These are phyloP conservation scores for Drosophila erecta DNA, from an alignment of 1,140 invertebrate genomes.

Conservation along the genomic window DNA sequence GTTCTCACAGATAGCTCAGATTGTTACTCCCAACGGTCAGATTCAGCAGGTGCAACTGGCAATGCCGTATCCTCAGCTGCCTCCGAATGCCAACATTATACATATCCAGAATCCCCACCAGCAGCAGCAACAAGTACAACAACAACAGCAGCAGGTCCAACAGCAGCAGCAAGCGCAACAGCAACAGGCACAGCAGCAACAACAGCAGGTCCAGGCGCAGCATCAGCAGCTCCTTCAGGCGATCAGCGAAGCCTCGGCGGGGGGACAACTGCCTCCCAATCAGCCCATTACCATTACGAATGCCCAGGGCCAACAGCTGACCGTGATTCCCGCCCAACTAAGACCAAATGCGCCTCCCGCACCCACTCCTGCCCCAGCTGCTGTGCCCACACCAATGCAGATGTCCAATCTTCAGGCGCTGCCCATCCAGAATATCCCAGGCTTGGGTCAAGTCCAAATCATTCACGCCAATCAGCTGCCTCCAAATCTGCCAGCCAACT, in stretches of 20 bases:
- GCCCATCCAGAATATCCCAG: slow-evolving; percentile 90
- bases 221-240: slow-evolving; percentile 77
- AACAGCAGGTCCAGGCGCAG: slow-evolving; percentile 61
- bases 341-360: slow-evolving; percentile 83
- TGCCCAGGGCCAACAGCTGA: slow-evolving; percentile 89
- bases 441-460: slow-evolving; percentile 91
- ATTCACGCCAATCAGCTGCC: slow-evolving; percentile 80
- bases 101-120: slow-evolving; percentile 81
- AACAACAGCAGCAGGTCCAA: slow-evolving; percentile 77
- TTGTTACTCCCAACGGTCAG: slow-evolving; percentile 94
- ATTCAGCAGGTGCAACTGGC: slow-evolving; percentile 93
- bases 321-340: slow-evolving; percentile 89
- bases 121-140: slow-evolving; percentile 77
- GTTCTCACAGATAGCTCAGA: slow-evolving; percentile 91
- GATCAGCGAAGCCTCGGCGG: slow-evolving; percentile 71
- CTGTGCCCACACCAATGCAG: slow-evolving; percentile 60
- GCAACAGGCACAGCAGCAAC: slow-evolving; percentile 54
- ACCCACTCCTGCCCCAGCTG: slow-evolving; percentile 72
- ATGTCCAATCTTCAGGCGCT: slow-evolving; percentile 86
- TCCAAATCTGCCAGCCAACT: slow-evolving; percentile 62
- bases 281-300: slow-evolving; percentile 88
- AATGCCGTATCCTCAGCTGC: slow-evolving; percentile 83
- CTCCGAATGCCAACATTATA: slow-evolving; percentile 84
- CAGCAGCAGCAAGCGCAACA: slow-evolving; percentile 45
- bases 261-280: slow-evolving; percentile 84